Evolutionary conservation across 2,888 invertebrate genomes (phyloP).

Genomic region (Acleris emargana): DNA sequence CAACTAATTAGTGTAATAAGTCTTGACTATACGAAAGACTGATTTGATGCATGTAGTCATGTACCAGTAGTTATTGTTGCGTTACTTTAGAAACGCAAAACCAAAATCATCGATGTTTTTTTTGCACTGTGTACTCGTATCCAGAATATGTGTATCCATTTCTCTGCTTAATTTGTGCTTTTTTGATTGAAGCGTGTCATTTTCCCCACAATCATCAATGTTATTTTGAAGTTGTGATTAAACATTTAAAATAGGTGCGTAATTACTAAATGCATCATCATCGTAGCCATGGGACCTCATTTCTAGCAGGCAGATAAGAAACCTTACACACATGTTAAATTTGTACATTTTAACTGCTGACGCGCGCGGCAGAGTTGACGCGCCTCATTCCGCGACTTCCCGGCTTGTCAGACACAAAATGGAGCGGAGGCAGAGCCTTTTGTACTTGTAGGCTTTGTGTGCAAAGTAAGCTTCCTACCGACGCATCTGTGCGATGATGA

Average conservation of each 20-base stretch:
- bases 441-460: slow-evolving; percentile 82
- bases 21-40: too few species aligned
- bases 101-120: neutral
- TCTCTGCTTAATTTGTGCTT: too few species aligned
- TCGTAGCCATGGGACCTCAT: too few species aligned
- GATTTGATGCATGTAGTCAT: too few species aligned
- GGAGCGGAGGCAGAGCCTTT: slow-evolving; percentile 78
- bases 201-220: neutral
- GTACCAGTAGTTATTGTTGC: too few species aligned
- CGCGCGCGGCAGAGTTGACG: slow-evolving; percentile 67
- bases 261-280: too few species aligned
- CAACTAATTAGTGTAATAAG: neutral
- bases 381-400: slow-evolving; percentile 72
- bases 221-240: neutral
- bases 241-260: too few species aligned
- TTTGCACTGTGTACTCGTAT: neutral
- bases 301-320: neutral
- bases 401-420: slow-evolving; percentile 79
- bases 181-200: neutral
- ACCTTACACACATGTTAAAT: slow-evolving; percentile 41
- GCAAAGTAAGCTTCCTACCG: slow-evolving; percentile 81
- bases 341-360: slow-evolving; percentile 59
- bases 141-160: too few species aligned
- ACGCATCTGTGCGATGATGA: slow-evolving; percentile 81
- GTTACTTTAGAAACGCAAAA: too few species aligned